Base-by-base conservation (phyloP, 1,140 invertebrate genomes). In the Ectropis grisescens region DNA sequence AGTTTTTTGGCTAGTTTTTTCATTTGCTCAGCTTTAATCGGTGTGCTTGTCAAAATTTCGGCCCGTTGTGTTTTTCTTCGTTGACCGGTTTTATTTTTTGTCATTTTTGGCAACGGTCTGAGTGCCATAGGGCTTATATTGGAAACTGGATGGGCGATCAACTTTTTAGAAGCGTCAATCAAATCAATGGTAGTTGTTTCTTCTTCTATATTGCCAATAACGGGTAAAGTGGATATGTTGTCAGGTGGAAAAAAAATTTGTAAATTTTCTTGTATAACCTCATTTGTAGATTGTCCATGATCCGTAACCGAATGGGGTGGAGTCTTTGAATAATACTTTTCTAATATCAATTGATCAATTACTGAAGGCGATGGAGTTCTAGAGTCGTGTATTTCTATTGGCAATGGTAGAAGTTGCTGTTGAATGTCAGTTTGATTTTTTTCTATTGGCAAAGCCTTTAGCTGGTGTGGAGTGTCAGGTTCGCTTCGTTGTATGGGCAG, bases 21-120 rank as follows among this genome's bases (percentile, higher is more conserved):
- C 24, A 8, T 25, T 31, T 38, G 36, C 14, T 38, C 16, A 11
- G 30, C 36, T 16, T 37, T 37, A n/a, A 23, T 37, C 6, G 28
- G 35, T 11, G 36, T 30, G 25, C 28, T 30, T 12, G 36, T 38
- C 25, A 38, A 38, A n/a, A 38, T 14, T 38, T 38, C 36, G 10
- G 36, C 19, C 25, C 15, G 11, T 23, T 31, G 36, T 11, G 11
- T 13, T 26, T 31, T 38, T 24, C 36, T 9, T 13, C 22, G 11
- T 13, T 19, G 23, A n/a, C 8, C 4, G 5, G 23, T 26, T 34
- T 26, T 33, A 27, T 34, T 30, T 31, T 15, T 13, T 2, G 16
- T 10, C 15, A 38, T 16, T 37, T 29, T 29, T 37, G 34, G 27
- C 14, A 28, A 22, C 13, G 15, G 25, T 29, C 13, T 37, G 8